phyloP scores from a whole-genome alignment of 2,797 vertebrate species.

The Aulostomus chinensis region DNA sequence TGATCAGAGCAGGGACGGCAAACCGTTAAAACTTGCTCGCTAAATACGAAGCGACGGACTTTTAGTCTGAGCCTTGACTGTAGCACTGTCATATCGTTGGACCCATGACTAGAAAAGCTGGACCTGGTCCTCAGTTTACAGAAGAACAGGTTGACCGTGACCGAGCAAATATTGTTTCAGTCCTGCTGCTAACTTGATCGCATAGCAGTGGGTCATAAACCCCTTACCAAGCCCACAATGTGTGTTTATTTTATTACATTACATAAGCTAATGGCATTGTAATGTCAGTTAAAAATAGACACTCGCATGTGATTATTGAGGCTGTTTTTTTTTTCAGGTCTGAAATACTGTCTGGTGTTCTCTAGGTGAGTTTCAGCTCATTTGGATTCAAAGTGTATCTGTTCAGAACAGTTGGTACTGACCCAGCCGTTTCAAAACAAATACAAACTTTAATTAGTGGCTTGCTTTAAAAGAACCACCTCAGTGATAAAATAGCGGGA shows the following conservation, averaged over 20 bases:
- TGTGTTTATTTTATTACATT: conserved; percentile 10
- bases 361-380: background rate
- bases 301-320: background rate
- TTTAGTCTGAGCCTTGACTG: too few species aligned
- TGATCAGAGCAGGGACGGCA: too few species aligned
- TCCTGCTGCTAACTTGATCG: background rate
- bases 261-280: conserved; percentile 7
- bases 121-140: background rate
- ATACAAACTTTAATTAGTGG: too few species aligned
- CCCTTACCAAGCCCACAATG: background rate
- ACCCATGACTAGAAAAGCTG: conserved; percentile 8
- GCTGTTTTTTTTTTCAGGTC: background rate
- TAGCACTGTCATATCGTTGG: too few species aligned
- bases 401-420: too few species aligned
- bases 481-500: too few species aligned
- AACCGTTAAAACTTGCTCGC: too few species aligned
- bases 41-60: too few species aligned
- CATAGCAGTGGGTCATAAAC: conserved; percentile 13
- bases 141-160: background rate
- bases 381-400: too few species aligned
- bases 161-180: conserved; percentile 2
- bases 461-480: too few species aligned
- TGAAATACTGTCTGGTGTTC: background rate
- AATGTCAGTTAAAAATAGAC: background rate
- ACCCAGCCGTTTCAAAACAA: too few species aligned